Conservation (phyloP, 2,797 vertebrate genomes). For the Capromys pilorides region DNA sequence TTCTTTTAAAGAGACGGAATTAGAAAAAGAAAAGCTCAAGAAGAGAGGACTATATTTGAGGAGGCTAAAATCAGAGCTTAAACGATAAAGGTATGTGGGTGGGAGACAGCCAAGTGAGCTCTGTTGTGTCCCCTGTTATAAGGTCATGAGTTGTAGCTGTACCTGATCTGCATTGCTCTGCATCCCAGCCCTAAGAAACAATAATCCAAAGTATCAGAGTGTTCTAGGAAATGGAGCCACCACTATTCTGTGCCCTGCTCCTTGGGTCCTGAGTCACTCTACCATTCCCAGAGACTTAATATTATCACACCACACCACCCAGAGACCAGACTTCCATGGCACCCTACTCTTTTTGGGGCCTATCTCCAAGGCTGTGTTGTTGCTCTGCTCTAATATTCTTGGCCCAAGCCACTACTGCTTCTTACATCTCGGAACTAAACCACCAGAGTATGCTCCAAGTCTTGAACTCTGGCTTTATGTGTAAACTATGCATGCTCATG, state of each 20-base stretch:
- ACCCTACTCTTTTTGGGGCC: background rate
- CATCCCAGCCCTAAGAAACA: background rate
- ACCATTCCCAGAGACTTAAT: background rate
- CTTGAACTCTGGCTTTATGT: background rate
- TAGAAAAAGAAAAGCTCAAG: background rate
- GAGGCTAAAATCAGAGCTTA: background rate
- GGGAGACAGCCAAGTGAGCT: background rate
- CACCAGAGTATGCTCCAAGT: background rate
- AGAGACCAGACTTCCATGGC: background rate
- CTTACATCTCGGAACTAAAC: background rate
- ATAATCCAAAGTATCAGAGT: background rate
- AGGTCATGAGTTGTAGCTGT: background rate
- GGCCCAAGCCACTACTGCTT: background rate
- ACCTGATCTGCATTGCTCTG: background rate
- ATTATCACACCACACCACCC: background rate
- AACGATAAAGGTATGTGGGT: background rate
- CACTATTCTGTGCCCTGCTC: background rate
- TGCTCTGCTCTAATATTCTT: background rate
- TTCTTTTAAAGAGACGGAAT: background rate
- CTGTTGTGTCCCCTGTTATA: background rate
- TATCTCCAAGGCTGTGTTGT: background rate
- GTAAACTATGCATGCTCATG: background rate
- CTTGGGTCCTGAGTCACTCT: background rate
- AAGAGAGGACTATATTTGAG: background rate
- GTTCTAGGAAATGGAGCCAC: background rate